phyloP scores from a whole-genome alignment of 2,888 invertebrate genomes.

The Pocota personata region DNA sequence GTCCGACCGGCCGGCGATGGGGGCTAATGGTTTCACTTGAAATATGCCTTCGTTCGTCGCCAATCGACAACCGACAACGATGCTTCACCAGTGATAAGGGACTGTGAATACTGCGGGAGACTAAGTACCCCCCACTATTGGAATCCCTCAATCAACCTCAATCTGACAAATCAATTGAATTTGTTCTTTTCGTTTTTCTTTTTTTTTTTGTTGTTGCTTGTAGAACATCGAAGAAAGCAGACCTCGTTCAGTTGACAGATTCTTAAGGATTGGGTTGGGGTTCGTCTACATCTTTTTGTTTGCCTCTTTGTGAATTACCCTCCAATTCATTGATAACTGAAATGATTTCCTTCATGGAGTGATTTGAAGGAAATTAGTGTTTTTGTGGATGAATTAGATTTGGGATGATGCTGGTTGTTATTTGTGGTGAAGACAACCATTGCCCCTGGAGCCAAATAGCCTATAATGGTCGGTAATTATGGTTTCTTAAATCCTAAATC shows the following conservation, averaged over 20 bases:
- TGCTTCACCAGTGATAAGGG: slow-evolving; percentile 25
- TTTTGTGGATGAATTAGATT: slow-evolving; percentile 39
- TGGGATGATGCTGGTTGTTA: slow-evolving; percentile 10
- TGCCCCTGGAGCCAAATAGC: slow-evolving; percentile 11
- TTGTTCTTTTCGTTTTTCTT: slow-evolving; percentile 54
- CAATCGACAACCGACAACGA: neutral
- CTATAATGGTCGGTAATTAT: slow-evolving; percentile 48
- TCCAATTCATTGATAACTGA: slow-evolving; percentile 71
- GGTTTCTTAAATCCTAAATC: slow-evolving; percentile 24
- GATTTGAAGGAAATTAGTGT: slow-evolving; percentile 69
- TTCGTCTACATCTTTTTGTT: neutral
- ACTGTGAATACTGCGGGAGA: slow-evolving; percentile 39
- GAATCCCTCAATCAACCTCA: slow-evolving; percentile 71
- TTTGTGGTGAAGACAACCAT: slow-evolving; percentile 24
- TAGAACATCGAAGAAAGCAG: slow-evolving; percentile 38
- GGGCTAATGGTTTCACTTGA: slow-evolving; percentile 64
- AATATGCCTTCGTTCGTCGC: slow-evolving; percentile 27
- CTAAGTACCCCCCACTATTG: slow-evolving; percentile 56
- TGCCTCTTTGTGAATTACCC: slow-evolving; percentile 62
- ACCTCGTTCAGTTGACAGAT: slow-evolving; percentile 59
- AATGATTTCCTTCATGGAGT: slow-evolving; percentile 62
- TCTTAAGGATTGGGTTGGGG: slow-evolving; percentile 38
- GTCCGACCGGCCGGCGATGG: neutral
- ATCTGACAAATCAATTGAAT: slow-evolving; percentile 73
- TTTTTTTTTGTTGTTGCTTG: neutral